Base-by-base conservation (phyloP, 1,140 invertebrate species). In the Drusus annulatus region DNA sequence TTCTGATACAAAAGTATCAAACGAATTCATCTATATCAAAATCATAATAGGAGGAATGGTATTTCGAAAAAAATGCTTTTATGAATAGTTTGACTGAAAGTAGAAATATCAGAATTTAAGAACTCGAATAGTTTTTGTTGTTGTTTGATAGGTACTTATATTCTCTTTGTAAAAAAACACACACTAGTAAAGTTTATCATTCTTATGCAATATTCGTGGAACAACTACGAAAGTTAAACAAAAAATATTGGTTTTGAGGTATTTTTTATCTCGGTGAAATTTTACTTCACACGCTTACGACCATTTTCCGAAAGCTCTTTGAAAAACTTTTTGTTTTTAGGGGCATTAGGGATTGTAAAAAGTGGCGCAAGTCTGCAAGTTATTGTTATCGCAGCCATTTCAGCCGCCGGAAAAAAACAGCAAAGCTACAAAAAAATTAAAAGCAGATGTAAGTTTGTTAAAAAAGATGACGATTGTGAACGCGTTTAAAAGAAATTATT, bases 261-360 rank as follows among this genome's bases (percentile, higher is more conserved):
- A n/a, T n/a, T n/a, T n/a, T n/a, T n/a, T n/a, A 3, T 45, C 10
- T 60, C 21, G 58, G 19, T 65, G 62, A 65, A 65, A 65, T 31
- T 65, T 36, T 21, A 28, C 15, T 63, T 63, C 13, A 10, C 36
- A 13, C 13, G 36, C 10, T 10, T 13, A 45, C 65, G 17, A 45
- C 65, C 65, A 50, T 69, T 69, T 19, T 36, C 17, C 17, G 51
- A 71, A 51, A 52, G 16, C 3, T 71, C n/a, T 51, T 0, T 16
- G 3, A 21, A 71, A 71, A 71, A 21, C 5, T 71, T 71, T 71
- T 71, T 23, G 36, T 51, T 52, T 71, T 71, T 45, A 23, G 15
- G 13, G 13, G 21, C 68, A 71, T 71, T 52, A 52, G 21, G 45
- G 68, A 52, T 71, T 71, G n/a, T 54, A 71, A 71, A 71, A 50